Evolutionary conservation across 2,113 vertebrate genomes (phyloP), one percentile per base, ranked within the genome.

Genomic region (Oxygymnocypris stewartii): DNA sequence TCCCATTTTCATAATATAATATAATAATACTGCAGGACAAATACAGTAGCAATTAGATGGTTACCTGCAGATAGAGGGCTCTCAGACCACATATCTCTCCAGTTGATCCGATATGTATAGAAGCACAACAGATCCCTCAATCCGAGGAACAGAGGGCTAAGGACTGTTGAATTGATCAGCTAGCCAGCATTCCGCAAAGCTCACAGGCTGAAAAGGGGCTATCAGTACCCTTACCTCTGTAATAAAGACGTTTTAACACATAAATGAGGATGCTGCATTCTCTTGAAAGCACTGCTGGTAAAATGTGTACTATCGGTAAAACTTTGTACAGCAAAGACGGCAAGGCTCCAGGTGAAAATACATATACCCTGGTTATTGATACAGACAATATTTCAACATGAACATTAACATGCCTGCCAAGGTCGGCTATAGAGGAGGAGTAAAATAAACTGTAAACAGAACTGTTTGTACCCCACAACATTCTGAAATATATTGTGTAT

Each of bases 91-190:
- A 88, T 85, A 83, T 86, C 89, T 25, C 63, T 44, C 91, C 91
- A 92, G 86, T 89, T 87, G n/a, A 91, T 88, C 69, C 91, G 89
- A 74, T 73, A 87, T 11, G 25, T 31, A 65, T 92, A 92, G 85
- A 91, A 91, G 69, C 89, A 90, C 83, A 91, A 28, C 37, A 91
- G 71, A 67, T 84, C 85, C 91, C 91, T 91, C 82, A 92, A 59
- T 75, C 92, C 90, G 49, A 92, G 71, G 13, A 92, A 83, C 54
- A 92, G 84, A 7, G 90, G 89, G 9, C 79, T 90, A 6, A 92
- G n/a, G 88, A 78, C 92, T 92, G 89, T 92, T 92, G 67, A 92
- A 85, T 84, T 92, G 91, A 85, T 92, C 91, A 4, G 92, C 91
- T 65, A 92, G 79, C 92, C 92, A 92, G 88, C 88, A 91, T 28